Evolutionary conservation across 1,140 invertebrate species (phyloP).

Genomic region (Chionoecetes opilio): DNA sequence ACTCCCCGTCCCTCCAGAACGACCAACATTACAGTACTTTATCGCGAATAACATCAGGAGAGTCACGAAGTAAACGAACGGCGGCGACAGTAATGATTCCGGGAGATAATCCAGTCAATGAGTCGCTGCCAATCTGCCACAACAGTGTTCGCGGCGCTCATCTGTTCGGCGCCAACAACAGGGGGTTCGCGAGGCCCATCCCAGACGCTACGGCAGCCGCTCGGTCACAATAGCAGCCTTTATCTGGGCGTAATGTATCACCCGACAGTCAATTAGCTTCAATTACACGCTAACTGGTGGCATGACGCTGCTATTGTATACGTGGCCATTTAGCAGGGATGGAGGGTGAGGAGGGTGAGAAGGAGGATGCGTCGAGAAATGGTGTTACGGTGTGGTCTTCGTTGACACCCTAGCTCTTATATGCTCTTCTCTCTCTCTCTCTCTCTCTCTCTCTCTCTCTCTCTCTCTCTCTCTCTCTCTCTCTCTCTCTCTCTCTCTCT

Average conservation of each 20-base stretch:
- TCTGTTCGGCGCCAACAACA: conserved; percentile 55
- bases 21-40: not conserved
- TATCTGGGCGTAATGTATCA: conserved; percentile 69
- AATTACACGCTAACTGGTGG: conserved; percentile 67
- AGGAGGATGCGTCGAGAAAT: conserved; percentile 40
- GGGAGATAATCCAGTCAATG: conserved; percentile 62
- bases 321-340: conserved; percentile 48
- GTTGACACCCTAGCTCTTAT: not conserved
- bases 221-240: conserved; percentile 62
- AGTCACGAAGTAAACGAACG: not conserved
- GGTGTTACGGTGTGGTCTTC: not conserved
- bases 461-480: not conserved
- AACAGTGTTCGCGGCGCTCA: conserved; percentile 58
- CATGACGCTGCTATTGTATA: conserved; percentile 64
- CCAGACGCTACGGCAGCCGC: not conserved
- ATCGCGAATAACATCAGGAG: conserved; percentile 44
- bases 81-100: conserved; percentile 35
- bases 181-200: not conserved
- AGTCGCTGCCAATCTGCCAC: conserved; percentile 66
- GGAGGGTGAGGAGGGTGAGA: not conserved
- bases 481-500: not conserved
- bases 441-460: not conserved
- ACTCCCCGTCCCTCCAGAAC: not conserved
- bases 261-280: conserved; percentile 68
- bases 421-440: no score